Evolutionary conservation across 2,113 vertebrate genomes (phyloP).

Genomic region (Blennius ocellaris): DNA sequence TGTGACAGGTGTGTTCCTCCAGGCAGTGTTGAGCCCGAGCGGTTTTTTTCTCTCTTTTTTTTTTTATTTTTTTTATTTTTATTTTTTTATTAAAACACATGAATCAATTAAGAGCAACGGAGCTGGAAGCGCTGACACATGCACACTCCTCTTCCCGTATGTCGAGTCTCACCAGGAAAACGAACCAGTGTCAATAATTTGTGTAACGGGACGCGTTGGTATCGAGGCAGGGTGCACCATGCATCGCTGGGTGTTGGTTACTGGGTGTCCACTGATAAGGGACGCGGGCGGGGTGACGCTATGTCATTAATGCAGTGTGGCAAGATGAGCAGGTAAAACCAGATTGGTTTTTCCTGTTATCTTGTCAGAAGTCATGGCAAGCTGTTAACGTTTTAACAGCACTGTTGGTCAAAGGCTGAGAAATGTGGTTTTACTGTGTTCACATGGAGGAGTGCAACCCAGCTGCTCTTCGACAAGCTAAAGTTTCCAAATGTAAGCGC

Average conservation of each 20-base stretch:
- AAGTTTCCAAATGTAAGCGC: background rate
- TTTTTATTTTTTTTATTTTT: no score
- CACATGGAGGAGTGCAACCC: background rate
- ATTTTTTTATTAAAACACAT: constrained; percentile 64
- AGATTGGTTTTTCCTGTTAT: constrained; percentile 28
- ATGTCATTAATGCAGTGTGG: constrained; percentile 36
- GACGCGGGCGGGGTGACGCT: constrained; percentile 18
- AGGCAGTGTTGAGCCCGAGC: constrained; percentile 8
- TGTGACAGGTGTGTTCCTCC: constrained; percentile 69
- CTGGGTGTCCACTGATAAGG: constrained; percentile 23
- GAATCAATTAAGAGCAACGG: constrained; percentile 43
- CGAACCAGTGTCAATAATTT: constrained; percentile 7
- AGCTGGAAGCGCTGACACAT: constrained; percentile 11
- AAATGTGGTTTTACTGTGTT: background rate
- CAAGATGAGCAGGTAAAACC: constrained; percentile 43
- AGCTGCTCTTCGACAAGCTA: background rate
- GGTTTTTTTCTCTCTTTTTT: no score
- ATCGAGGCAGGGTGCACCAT: constrained; percentile 35
- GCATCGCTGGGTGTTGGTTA: constrained; percentile 47
- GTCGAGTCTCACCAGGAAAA: constrained; percentile 31
- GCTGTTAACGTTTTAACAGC: background rate
- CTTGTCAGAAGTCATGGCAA: constrained; percentile 1
- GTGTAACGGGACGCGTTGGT: constrained; percentile 12
- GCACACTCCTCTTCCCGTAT: background rate
- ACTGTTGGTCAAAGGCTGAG: background rate